These are phyloP conservation scores for Daphoenositta chrysoptera DNA, from an alignment of 2,113 vertebrate genomes.

Conservation along the genomic window DNA sequence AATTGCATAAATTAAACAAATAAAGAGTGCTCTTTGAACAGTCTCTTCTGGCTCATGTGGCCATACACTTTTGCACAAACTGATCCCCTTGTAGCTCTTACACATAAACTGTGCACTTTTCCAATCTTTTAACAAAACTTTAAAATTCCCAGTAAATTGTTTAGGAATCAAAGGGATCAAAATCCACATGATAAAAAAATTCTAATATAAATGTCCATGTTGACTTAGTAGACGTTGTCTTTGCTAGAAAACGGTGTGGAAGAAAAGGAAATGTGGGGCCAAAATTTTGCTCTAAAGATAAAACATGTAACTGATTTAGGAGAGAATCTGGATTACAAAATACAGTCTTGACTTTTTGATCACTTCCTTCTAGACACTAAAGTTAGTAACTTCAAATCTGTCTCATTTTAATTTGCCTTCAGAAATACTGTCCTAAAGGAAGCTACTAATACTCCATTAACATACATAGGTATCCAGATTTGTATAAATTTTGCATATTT, in stretches of 20 bases:
- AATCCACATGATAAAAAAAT: background rate
- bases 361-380: background rate
- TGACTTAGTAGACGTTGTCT: background rate
- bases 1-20: background rate
- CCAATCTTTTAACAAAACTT: background rate
- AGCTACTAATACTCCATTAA: background rate
- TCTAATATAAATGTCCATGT: background rate
- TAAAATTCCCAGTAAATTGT: background rate
- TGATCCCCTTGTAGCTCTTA: fast-evolving
- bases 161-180: background rate
- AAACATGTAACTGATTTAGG: background rate
- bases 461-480: background rate
- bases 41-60: background rate
- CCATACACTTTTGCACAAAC: background rate
- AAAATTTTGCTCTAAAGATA: background rate
- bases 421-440: background rate
- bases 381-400: background rate
- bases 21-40: background rate
- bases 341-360: background rate
- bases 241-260: background rate
- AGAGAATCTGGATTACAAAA: background rate
- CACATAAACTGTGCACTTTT: background rate
- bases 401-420: background rate
- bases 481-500: background rate
- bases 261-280: background rate